Evolutionary conservation across 1,140 invertebrate genomes (phyloP), one percentile per base, ranked within the genome.

Genomic region (Neocloeon triangulifer): DNA sequence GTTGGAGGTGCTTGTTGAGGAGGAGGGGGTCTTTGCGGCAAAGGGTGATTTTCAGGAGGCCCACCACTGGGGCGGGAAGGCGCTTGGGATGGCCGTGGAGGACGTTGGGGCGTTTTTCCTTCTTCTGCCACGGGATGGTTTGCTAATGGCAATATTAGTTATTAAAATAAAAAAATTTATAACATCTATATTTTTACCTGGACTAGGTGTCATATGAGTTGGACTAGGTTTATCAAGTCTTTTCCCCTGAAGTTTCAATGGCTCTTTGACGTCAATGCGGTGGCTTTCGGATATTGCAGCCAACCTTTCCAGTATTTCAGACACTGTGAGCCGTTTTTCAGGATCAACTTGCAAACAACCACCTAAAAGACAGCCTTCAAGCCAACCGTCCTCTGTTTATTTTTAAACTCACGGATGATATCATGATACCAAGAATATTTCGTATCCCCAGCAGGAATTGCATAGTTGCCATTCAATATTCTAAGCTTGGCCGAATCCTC

Each of bases 381-480:
- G n/a, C 8, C n/a, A 23, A 8, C 8, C 25, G 16, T 13, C 5
- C 5, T 13, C 5, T 27, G 25, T 6, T 16, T 14, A 9, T 16
- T 10, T 14, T 13, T 3, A 29, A 40, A 65, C 70, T 72, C 61
- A 80, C 79, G 61, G 39, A 96, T 88, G 27, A 96, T 66, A 41
- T 88, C 76, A 57, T 94, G 75, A 47, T 94, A 82, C 48, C 80
- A 77, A 34, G 68, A 61, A 47, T 76, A 79, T 41, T 71, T 65
- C 33, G 69, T 66, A 56, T 91, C 81, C 34, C 66, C 64, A 12
- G 70, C 64, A 36, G 89, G 75, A 27, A 92, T 65, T 27, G 61
- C 67, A 53, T 84, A 97, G 48, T 96, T 98, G 37, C 76, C 91
- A 62, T 98, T 98, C 5, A 97, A 62, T 40, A 98, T 96, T 17